Percentiles rank a stretch among this genome's conserved stretches.
phyloP scores from a whole-genome alignment of 2,888 invertebrate genomes.

The Ichneumoninae sp. region DNA sequence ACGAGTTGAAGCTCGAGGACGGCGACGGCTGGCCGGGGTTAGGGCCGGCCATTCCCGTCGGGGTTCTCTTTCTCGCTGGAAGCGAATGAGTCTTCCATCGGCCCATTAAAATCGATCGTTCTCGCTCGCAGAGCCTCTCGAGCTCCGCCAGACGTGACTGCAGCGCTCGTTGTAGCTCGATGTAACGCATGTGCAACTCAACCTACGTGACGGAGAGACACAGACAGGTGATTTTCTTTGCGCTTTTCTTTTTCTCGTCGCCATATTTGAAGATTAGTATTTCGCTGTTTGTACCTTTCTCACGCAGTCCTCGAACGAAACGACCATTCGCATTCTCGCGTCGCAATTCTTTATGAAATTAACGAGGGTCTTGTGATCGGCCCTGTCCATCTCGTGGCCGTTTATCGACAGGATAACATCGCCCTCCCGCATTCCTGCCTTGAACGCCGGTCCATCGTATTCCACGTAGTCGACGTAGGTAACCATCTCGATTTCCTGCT shows the following conservation, averaged over 20 bases:
- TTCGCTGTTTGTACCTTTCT: slow-evolving; percentile 88
- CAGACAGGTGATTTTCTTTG: slow-evolving; percentile 11
- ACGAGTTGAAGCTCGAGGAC: slow-evolving; percentile 79
- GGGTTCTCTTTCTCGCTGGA: slow-evolving; percentile 93
- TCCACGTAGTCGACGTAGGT: slow-evolving; percentile 99
- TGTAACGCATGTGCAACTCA: slow-evolving; percentile 96
- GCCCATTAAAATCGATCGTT: slow-evolving; percentile 92
- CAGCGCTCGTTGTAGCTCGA: slow-evolving; percentile 93
- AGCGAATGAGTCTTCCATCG: slow-evolving; percentile 96
- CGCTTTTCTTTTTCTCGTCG: slow-evolving; percentile 23
- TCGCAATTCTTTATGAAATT: slow-evolving; percentile 96
- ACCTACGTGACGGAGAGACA: slow-evolving; percentile 85
- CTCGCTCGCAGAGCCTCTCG: slow-evolving; percentile 92
- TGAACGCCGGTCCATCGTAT: slow-evolving; percentile 95
- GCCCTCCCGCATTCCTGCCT: slow-evolving; percentile 97
- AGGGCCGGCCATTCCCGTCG: slow-evolving; percentile 85
- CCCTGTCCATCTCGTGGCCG: slow-evolving; percentile 97
- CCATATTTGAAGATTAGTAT: not conserved
- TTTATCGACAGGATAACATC: slow-evolving; percentile 98
- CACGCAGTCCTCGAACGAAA: slow-evolving; percentile 98
- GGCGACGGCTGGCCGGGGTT: slow-evolving; percentile 78
- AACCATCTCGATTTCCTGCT: slow-evolving; percentile 97
- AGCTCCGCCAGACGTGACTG: slow-evolving; percentile 94
- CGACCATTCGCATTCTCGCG: slow-evolving; percentile 96
- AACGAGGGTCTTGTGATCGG: slow-evolving; percentile 97